Percentiles rank a stretch among this genome's conserved stretches.
Conservation (phyloP, 2,113 vertebrate genomes). For the Cathartes aura region DNA sequence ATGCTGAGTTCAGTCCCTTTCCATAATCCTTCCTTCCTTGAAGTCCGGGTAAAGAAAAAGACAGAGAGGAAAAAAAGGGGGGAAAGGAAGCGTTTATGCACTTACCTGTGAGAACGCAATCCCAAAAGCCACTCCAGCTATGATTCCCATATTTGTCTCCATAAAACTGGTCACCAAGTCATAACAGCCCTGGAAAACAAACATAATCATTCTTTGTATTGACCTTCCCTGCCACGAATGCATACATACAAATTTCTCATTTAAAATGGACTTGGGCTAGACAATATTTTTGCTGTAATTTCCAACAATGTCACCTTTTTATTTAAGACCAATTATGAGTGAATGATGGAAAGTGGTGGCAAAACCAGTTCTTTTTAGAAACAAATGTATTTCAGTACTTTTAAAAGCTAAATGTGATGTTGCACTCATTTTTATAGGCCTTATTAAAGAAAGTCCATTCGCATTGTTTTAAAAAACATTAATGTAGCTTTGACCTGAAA, state of each 20-base stretch:
- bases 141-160: slow-evolving; percentile 96
- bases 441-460: background rate
- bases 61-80: background rate
- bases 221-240: background rate
- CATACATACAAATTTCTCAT: background rate
- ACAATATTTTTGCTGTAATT: background rate
- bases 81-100: background rate
- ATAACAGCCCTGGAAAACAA: slow-evolving; percentile 89
- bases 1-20: slow-evolving; percentile 63
- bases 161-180: slow-evolving; percentile 95
- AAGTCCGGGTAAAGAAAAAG: slow-evolving; percentile 2
- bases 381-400: background rate
- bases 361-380: background rate
- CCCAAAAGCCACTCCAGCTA: slow-evolving; percentile 95
- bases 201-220: background rate
- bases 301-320: background rate
- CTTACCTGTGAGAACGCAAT: slow-evolving; percentile 96
- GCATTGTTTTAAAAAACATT: background rate
- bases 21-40: slow-evolving; percentile 55
- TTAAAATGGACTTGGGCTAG: background rate
- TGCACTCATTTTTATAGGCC: background rate
- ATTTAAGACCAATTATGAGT: background rate
- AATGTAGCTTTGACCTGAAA: background rate
- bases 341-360: background rate
- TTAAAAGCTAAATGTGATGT: background rate